Evolutionary conservation across 2,888 invertebrate species (phyloP).

Genomic region (Clostera curtula): DNA sequence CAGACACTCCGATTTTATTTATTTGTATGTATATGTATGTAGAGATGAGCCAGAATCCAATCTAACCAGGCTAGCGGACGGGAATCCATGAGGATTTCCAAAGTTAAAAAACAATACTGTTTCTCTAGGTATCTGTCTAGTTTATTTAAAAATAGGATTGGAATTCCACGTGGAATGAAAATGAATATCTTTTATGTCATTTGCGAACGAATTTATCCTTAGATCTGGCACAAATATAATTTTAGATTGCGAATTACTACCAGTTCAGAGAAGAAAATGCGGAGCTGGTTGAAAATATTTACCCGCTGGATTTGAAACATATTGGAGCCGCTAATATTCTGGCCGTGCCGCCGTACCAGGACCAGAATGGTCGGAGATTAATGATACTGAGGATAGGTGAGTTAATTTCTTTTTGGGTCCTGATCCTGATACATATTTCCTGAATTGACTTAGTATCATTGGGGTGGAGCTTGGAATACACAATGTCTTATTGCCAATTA

Average conservation of each 20-base stretch:
- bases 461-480: conserved; percentile 1
- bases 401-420: conserved; percentile 1
- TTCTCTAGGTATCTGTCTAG: too few species aligned
- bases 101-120: too few species aligned
- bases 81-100: too few species aligned
- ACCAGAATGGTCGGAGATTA: conserved; percentile 82
- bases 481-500: too few species aligned
- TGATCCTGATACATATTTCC: not conserved
- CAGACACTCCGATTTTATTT: too few species aligned
- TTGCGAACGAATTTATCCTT: too few species aligned
- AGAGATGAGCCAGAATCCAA: too few species aligned
- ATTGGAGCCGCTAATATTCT: conserved; percentile 82
- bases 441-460: not conserved
- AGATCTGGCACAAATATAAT: not conserved
- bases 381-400: conserved; percentile 82
- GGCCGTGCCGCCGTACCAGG: conserved; percentile 83
- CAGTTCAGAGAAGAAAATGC: conserved; percentile 84
- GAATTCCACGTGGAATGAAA: too few species aligned
- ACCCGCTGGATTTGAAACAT: conserved; percentile 76
- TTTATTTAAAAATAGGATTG: too few species aligned
- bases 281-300: conserved; percentile 78
- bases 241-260: conserved; percentile 83
- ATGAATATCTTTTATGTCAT: too few species aligned
- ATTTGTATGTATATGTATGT: too few species aligned
- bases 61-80: too few species aligned